These are phyloP conservation scores for Neogobius melanostomus DNA, from an alignment of 2,113 vertebrate species.

Conservation along the genomic window DNA sequence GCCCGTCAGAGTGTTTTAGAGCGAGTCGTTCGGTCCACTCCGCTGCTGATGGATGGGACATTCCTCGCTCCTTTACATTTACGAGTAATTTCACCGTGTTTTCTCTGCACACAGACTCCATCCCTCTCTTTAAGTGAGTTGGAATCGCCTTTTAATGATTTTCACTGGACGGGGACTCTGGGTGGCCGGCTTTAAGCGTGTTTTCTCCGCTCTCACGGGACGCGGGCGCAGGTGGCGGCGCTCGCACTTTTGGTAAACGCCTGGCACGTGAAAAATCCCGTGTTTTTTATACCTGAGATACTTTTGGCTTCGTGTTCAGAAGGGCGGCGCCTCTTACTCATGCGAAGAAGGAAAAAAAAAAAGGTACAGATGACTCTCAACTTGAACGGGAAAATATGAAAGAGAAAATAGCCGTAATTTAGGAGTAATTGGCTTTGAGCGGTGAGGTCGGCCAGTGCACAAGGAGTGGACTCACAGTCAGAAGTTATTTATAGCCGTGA, in stretches of 20 bases:
- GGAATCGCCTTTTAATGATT: constrained; percentile 56
- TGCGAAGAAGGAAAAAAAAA: constrained; percentile 38
- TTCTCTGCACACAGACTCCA: no score
- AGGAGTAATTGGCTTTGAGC: constrained; percentile 69
- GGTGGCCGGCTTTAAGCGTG: constrained; percentile 52
- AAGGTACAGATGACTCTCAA: constrained; percentile 72
- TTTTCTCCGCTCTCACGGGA: constrained; percentile 62
- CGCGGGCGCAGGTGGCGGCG: constrained; percentile 67
- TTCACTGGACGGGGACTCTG: constrained; percentile 55
- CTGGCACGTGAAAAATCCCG: constrained; percentile 57
- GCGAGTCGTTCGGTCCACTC: no score
- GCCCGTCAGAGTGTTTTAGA: no score
- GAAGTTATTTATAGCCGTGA: no score
- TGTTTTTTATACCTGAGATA: constrained; percentile 72
- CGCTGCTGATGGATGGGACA: no score
- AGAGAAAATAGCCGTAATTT: constrained; percentile 72
- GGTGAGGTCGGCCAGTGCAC: constrained; percentile 55
- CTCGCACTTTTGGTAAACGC: constrained; percentile 70
- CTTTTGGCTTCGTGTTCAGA: constrained; percentile 69
- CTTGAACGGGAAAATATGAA: constrained; percentile 79
- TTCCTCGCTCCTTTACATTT: no score
- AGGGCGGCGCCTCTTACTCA: constrained; percentile 67
- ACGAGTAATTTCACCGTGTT: no score
- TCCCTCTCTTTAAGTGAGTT: constrained; percentile 34
- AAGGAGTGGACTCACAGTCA: background rate